Percentiles rank a stretch among this genome's conserved stretches.
Conservation (phyloP, 2,888 invertebrate species). For the Micropterix aruncella region DNA sequence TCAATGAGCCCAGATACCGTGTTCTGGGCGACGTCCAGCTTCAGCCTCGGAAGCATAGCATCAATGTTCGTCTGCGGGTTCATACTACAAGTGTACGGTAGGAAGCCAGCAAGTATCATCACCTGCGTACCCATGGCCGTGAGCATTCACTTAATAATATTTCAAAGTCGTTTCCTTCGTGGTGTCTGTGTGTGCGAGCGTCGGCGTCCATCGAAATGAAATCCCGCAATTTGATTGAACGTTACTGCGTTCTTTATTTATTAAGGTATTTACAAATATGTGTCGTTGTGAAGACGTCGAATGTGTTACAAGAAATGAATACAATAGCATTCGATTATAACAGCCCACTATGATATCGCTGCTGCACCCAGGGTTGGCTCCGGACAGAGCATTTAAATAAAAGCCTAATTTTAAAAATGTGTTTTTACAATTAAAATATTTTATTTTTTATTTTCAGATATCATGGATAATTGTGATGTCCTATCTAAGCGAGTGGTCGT, state of each 20-base stretch:
- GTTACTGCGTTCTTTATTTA: too few relatives aligned
- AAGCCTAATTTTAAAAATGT: not conserved
- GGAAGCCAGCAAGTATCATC: constrained; percentile 20
- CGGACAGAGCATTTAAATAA: too few relatives aligned
- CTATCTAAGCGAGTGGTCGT: not conserved
- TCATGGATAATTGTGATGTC: not conserved
- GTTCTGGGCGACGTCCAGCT: constrained; percentile 21
- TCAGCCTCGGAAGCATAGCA: constrained; percentile 19
- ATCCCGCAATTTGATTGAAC: too few relatives aligned
- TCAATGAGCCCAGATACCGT: constrained; percentile 17
- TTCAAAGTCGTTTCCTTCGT: too few relatives aligned
- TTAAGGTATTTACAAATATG: too few relatives aligned
- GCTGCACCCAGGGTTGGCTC: too few relatives aligned
- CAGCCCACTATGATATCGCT: too few relatives aligned
- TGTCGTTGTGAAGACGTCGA: not conserved
- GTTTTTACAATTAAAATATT: not conserved
- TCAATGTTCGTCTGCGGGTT: constrained; percentile 21
- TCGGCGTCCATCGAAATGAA: too few relatives aligned
- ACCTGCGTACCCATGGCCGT: constrained; percentile 23
- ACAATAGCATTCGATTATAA: too few relatives aligned
- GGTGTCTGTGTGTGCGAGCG: too few relatives aligned
- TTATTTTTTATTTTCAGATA: not conserved
- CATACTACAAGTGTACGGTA: constrained; percentile 17
- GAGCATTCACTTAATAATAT: too few relatives aligned
- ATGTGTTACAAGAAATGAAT: not conserved